Base-by-base conservation (phyloP, 2,797 vertebrate genomes). In the Ptychadena robeensis region DNA sequence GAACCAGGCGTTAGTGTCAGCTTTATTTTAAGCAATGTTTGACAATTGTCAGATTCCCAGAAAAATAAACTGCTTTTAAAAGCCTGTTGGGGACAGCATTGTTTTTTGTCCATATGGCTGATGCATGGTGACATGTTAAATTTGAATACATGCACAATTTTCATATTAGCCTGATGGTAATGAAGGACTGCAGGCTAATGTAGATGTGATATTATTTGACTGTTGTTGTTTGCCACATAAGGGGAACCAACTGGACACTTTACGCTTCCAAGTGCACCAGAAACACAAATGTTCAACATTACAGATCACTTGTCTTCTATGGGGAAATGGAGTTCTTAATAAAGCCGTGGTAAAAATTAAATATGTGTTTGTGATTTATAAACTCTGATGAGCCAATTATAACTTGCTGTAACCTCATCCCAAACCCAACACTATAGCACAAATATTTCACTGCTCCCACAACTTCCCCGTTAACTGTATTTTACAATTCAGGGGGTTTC, bases 21-120 rank as follows among this genome's bases (percentile, higher is more conserved):
- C 30, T 27, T 44, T 12, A 71, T 48, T 72, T 71, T 30, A 28
- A 44, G 31, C 30, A 12, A 71, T 40, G 25, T 6, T 48, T 72
- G 38, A 72, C 40, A 72, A 32, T 40, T 73, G 70, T 73, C 70
- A 57, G 2, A 34, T 57, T n/a, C 22, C 48, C 69, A 40, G n/a
- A 9, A 12, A 48, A 72, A 68, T 2, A 32, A 48, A 3, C 44
- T 31, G 27, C 28, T 44, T 30, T 15, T 27, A 18, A 53, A 31
- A 18, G 40, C 69, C 69, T 9, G 6, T n/a, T 31, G 27, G 69
- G 69, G 28, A 48, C 38, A 30, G 18, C 28, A 18, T 8, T n/a
- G 25, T 8, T 27, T n/a, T 61, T 8, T 57, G 40, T n/a, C 40
- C 70, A 73, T 73, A 53, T 73, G 69, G 69, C 40, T 31, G 40